A percentile compares a stretch with the other conserved stretches of the same genome.
phyloP scores from a whole-genome alignment of 2,888 invertebrate genomes.

The Eumerus sabulonum region DNA sequence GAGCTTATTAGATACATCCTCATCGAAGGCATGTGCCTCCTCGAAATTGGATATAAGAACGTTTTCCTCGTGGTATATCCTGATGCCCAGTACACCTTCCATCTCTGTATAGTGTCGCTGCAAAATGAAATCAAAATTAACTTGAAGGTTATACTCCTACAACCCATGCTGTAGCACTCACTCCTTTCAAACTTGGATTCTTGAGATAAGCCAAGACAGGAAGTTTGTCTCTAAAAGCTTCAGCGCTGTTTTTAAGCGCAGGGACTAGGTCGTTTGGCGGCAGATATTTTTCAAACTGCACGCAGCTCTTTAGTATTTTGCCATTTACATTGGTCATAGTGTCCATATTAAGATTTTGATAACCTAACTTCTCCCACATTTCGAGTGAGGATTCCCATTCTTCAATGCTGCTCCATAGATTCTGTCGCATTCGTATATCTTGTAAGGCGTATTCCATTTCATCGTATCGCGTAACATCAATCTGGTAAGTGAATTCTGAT shows the following conservation, averaged over 20 bases:
- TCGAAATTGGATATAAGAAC: constrained; percentile 85
- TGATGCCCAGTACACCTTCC: constrained; percentile 86
- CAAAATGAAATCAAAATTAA: neutral
- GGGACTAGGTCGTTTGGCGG: constrained; percentile 90
- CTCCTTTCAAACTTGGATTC: constrained; percentile 87
- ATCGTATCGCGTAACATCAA: constrained; percentile 91
- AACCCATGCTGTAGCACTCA: constrained; percentile 44
- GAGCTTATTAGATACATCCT: constrained; percentile 82
- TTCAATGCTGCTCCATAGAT: constrained; percentile 88
- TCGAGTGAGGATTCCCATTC: constrained; percentile 85
- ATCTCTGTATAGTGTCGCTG: constrained; percentile 91
- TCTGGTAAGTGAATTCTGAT: constrained; percentile 79
- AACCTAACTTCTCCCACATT: constrained; percentile 82
- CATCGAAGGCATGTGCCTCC: constrained; percentile 86
- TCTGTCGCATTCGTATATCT: constrained; percentile 88
- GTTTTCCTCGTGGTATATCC: constrained; percentile 85
- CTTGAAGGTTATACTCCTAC: neutral
- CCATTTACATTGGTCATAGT: constrained; percentile 84
- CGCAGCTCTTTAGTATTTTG: constrained; percentile 86
- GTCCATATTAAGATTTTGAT: constrained; percentile 83
- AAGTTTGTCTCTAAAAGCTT: constrained; percentile 88
- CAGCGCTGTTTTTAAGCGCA: constrained; percentile 87
- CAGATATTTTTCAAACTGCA: constrained; percentile 90
- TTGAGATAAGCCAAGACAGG: constrained; percentile 89
- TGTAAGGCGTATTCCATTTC: constrained; percentile 88